A percentile compares a stretch with the other conserved stretches of the same genome.
phyloP scores from a whole-genome alignment of 2,797 vertebrate species.

The Streptopelia turtur region DNA sequence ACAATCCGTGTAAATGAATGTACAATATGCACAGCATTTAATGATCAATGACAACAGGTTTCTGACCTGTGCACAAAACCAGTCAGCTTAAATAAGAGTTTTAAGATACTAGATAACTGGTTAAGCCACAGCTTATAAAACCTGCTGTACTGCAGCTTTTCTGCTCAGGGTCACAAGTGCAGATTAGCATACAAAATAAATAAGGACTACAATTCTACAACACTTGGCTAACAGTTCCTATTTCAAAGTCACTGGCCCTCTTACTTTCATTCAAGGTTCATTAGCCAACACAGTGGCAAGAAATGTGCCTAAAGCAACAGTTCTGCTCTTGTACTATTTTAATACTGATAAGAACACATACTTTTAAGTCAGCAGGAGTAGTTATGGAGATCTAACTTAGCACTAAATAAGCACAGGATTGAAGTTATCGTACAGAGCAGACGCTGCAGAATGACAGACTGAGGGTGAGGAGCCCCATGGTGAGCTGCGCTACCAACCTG shows the following conservation, averaged over 20 bases:
- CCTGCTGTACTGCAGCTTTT: conserved; percentile 32
- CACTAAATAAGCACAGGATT: not conserved
- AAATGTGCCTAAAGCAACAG: conserved; percentile 51
- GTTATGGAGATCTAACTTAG: conserved; percentile 10
- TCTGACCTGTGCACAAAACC: conserved; percentile 10
- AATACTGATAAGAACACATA: conserved; percentile 64
- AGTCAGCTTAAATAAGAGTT: conserved; percentile 23
- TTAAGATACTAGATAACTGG: conserved; percentile 19
- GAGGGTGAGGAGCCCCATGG: not conserved
- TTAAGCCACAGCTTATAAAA: conserved; percentile 39
- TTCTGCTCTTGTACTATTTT: conserved; percentile 46
- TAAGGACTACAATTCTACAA: conserved; percentile 53
- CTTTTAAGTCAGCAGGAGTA: conserved; percentile 5
- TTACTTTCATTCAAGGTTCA: conserved; percentile 53
- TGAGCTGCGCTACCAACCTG: not conserved
- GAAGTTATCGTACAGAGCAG: not conserved
- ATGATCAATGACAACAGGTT: conserved; percentile 40
- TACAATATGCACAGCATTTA: conserved; percentile 63
- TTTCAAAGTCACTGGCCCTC: conserved; percentile 47
- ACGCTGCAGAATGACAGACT: not conserved
- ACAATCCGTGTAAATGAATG: conserved; percentile 38
- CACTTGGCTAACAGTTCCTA: conserved; percentile 34
- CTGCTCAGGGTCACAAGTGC: conserved; percentile 51
- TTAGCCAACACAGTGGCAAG: conserved; percentile 45
- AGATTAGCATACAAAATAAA: conserved; percentile 63